These are phyloP conservation scores for Neomonachus schauinslandi DNA, from an alignment of 2,113 vertebrate species.

Conservation along the genomic window DNA sequence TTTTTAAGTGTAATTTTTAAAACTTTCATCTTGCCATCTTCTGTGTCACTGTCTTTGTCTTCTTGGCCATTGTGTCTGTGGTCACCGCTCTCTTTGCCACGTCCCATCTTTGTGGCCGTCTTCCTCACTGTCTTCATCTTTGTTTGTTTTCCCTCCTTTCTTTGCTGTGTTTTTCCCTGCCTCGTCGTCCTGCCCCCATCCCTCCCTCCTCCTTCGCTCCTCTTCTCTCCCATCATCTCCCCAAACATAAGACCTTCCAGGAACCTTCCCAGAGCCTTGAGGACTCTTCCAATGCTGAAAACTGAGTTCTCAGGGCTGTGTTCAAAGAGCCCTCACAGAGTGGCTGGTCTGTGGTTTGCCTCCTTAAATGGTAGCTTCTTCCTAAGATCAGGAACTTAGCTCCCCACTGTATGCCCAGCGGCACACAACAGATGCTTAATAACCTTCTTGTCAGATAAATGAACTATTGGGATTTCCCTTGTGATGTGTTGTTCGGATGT, in stretches of 20 bases:
- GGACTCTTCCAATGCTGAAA: background rate
- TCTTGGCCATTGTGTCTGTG: background rate
- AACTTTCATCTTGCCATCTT: too few species aligned
- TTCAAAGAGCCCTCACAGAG: background rate
- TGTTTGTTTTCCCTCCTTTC: background rate
- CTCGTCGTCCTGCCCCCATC: too few species aligned
- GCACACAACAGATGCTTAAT: background rate
- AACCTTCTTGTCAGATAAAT: background rate
- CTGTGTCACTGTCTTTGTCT: background rate
- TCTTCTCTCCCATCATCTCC: background rate
- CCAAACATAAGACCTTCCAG: background rate
- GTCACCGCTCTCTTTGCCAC: fast-evolving
- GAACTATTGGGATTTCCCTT: background rate
- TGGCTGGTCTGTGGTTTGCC: background rate
- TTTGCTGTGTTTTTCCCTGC: background rate
- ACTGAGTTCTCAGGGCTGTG: background rate
- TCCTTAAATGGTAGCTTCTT: background rate
- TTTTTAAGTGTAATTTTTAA: background rate
- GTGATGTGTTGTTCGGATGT: background rate
- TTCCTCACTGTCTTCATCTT: background rate
- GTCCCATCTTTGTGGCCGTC: fast-evolving
- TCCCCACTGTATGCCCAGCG: background rate
- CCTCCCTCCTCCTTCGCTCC: background rate
- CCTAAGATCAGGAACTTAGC: background rate
- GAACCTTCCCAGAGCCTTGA: background rate